Evolutionary conservation across 2,888 invertebrate genomes (phyloP), one percentile per base, ranked within the genome.

Genomic region (Xestoiulus laeticollis): DNA sequence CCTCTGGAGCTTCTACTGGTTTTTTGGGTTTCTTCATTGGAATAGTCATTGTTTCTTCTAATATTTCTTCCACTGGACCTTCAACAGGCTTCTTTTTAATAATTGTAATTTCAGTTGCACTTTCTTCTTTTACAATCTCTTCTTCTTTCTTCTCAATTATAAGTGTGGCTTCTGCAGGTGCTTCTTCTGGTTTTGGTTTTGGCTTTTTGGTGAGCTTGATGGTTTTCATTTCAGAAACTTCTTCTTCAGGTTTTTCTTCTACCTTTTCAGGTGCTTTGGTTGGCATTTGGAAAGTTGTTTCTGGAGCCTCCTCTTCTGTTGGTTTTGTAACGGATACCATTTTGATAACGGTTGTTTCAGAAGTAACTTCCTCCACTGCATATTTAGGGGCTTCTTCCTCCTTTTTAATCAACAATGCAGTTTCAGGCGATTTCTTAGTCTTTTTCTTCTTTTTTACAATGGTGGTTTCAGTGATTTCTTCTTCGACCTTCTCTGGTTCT

Each of bases 41-140:
- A 16, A 38, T 84, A n/a, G n/a, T 83, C n/a, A 30, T 4, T 19
- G 90, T 89, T 90, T 89, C 12, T 91, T 89, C 19, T 89, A 93
- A 53, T 87, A 90, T 92, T 90, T 91, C 90, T 85, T 91, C 91
- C 89, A 91, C 90, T 86, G 92, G 92, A 89, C 93, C 91, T 89
- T 82, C 85, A 6, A 83, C 68, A 26, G 88, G 78, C 38, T 89
- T 87, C 68, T 88, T 87, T 30, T 22, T 86, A 19, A 83, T 83
- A 87, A 88, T 38, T 1, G 86, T 87, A n/a, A 68, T 43, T 78
- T 88, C 88, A 30, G 83, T 43, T 33, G 83, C 30, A 53, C 92
- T 92, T n/a, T 91, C 88, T 22, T 44, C 87, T 88, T 91, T 90
- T 78, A 92, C 90, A 88, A 93, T 93, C 5, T 92, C 83, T 12